Evolutionary conservation across 2,113 vertebrate genomes (phyloP), one percentile per base, ranked within the genome.

Genomic region (Galeopterus variegatus): DNA sequence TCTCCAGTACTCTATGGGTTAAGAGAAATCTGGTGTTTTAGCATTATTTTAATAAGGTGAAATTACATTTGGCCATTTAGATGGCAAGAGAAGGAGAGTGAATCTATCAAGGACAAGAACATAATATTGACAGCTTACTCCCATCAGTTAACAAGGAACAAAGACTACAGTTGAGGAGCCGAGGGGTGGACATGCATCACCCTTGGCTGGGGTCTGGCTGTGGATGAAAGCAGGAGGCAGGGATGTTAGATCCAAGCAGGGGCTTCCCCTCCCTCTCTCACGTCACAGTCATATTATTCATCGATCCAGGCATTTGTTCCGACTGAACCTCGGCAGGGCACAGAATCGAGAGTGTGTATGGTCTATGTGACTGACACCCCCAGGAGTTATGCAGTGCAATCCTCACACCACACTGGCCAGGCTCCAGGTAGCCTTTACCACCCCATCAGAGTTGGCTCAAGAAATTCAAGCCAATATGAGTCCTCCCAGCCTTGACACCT

Each of bases 1-100:
- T 52, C n/a, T 92, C 48, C 64, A 96, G 17, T 60, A 48, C 15
- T 21, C 41, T 6, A 54, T 6, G 4, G 17, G 3, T 87, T 75
- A 91, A 80, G 36, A 58, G 86, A 69, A 86, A 81, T 45, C 23
- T 85, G 70, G 7, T 11, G 10, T 88, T 70, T 54, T 36, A 26
- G 73, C 65, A 41, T 75, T 48, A 33, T 75, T 81, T 80, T 76
- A 83, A 87, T 85, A 67, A 83, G 26, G 31, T 60, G 67, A 87
- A 76, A 95, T 88, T 14, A 0, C 50, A 94, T n/a, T 69, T 70
- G 72, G 48, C 72, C 94, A 1, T 75, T 87, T 88, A 60, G 45
- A 94, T 65, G 64, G 52, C 75, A 65, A 48, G 5, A 12, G 1
- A 19, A 18, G 2, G 24, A 58, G 8, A 69, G 65, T 56, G 76